Evolutionary conservation across 2,888 invertebrate genomes (phyloP), one percentile per base, ranked within the genome.

Genomic region (Ectemnius continuus): DNA sequence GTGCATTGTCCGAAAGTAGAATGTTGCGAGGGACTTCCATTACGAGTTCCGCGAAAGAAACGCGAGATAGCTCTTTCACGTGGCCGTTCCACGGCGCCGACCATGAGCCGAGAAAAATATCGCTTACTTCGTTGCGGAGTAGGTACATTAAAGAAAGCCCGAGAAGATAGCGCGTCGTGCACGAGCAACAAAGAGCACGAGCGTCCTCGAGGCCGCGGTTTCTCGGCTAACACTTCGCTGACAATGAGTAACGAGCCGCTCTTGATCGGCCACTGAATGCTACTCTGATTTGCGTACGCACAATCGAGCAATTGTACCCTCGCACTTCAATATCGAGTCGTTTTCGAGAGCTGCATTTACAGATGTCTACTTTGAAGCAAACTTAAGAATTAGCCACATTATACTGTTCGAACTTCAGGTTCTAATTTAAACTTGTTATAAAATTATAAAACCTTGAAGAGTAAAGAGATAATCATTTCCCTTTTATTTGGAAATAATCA

Each of bases 151-250:
- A 52, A 52, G 52, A 16, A 52, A 52, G 52, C 52, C n/a, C 52
- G 52, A 16, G 52, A 16, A 16, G 52, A 36, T 36, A 52, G 52
- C 13, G 52, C 13, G 16, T 14, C 52, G 16, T 11, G 16, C 16
- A 52, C 52, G 52, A 52, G 52, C 52, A 16, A 52, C 52, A 52
- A 52, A 52, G 52, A 52, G 52, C n/a, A 52, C 36, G 36, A 36
- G 6, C 52, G 16, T 14, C 52, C 16, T 52, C 52, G 52, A 52
- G 52, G 52, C 14, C 52, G 52, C 14, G 5, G 52, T 16, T 52
- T 52, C 52, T 14, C 52, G 13, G 8, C 16, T 52, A 52, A 52
- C 52, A 52, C 52, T 52, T 14, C 16, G 52, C n/a, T 52, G 52
- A 52, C 52, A 52, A 52, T 52, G 52, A 52, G 52, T 52, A 16